These are phyloP conservation scores for Plebejus melissa DNA, from an alignment of 2,888 invertebrate genomes.

Conservation along the genomic window DNA sequence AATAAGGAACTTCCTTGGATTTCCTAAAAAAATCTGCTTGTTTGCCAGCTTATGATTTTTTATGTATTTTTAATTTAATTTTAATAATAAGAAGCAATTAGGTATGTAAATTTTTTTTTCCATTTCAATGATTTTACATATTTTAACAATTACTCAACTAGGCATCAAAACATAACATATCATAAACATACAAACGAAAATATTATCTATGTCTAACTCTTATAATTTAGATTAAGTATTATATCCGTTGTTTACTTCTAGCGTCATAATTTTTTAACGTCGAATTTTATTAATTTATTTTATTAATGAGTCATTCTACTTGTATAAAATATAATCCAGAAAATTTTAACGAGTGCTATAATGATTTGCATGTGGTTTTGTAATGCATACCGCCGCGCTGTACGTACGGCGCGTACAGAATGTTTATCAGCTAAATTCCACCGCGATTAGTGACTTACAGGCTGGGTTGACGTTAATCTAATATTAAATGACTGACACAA, in stretches of 20 bases:
- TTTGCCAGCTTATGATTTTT: neutral
- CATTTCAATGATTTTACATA: too few species aligned
- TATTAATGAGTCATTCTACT: neutral
- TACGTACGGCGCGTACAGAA: neutral
- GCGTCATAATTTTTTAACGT: neutral
- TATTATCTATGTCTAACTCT: too few species aligned
- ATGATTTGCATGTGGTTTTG: conserved; percentile 7
- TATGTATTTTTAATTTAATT: neutral
- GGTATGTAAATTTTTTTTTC: too few species aligned
- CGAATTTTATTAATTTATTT: neutral
- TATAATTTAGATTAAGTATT: too few species aligned
- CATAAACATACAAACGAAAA: too few species aligned
- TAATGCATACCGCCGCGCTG: neutral
- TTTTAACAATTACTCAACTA: too few species aligned
- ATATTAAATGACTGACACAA: neutral
- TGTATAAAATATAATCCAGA: neutral
- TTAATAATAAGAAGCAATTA: too few species aligned
- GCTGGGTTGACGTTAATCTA: neutral
- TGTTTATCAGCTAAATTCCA: conserved; percentile 9
- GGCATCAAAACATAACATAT: too few species aligned
- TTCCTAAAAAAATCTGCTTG: neutral
- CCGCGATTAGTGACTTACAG: conserved; percentile 4
- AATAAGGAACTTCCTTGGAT: neutral
- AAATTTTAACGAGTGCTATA: neutral
- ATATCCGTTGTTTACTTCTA: too few species aligned